phyloP scores from a whole-genome alignment of 53 echinoderm and acorn worm genomes.

The Holothuria leucospilota region DNA sequence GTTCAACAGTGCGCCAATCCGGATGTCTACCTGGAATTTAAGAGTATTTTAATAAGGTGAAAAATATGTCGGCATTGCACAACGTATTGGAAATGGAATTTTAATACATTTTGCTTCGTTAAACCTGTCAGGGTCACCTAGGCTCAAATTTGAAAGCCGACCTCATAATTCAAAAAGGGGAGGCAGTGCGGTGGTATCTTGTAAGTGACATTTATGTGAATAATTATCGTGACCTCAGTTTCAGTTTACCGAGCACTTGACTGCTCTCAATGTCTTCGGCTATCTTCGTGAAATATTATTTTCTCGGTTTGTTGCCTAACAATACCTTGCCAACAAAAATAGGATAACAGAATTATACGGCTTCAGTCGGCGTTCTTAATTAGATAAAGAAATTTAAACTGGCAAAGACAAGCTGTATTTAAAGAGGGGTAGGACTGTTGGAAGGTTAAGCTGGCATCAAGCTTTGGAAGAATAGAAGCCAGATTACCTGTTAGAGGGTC shows the following conservation, averaged over 20 bases:
- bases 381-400: constrained; percentile 34
- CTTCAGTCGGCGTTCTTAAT: constrained; percentile 11
- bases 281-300: not conserved
- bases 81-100: constrained; percentile 20
- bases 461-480: no score
- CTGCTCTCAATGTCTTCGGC: not conserved
- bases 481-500: no score
- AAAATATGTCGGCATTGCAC: no score
- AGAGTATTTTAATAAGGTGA: no score
- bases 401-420: not conserved
- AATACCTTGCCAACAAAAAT: constrained; percentile 13
- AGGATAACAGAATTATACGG: constrained; percentile 25
- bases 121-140: constrained; percentile 4
- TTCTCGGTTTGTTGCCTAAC: constrained; percentile 15
- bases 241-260: constrained; percentile 4
- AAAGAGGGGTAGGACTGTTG: not conserved
- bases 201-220: constrained; percentile 21
- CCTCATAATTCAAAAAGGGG: constrained; percentile 12
- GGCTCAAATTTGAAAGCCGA: not conserved
- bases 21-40: no score
- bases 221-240: constrained; percentile 1
- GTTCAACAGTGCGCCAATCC: no score
- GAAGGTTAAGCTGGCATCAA: no score
- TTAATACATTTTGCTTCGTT: constrained; percentile 32
- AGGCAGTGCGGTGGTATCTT: not conserved